Base-by-base conservation (phyloP, 2,797 vertebrate species). In the Acrocephalus scirpaceus region DNA sequence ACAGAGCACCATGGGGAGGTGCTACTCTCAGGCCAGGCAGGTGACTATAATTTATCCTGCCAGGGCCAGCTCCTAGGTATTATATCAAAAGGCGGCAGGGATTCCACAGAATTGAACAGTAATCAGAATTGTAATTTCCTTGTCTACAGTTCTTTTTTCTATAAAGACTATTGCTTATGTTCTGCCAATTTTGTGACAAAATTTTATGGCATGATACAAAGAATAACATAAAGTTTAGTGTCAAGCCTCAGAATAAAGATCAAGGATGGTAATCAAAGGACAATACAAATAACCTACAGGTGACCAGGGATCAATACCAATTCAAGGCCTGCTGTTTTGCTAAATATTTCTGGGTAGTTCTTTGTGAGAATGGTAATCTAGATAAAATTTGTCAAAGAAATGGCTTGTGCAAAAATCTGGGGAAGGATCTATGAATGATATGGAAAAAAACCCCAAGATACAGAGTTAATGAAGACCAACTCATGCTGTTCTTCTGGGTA, bases 371-470 rank as follows among this genome's bases (percentile, higher is more conserved):
- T 9, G 10, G 29, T 34, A 48, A 64, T n/a, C 5, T 42, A 47
- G 25, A 74, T 12, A 58, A 30, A 64, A 56, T 51, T 42, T 61
- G 2, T 22, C 21, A 42, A 29, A 56, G 9, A 71, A 32, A 3
- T 30, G 7, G 2, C 1, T 64, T 72, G 13, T 57, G n/a, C 21
- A 86, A 65, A 71, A 67, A 51, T 27, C 13, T 80, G 22, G 10
- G 32, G 10, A 9, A 56, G 10, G 2, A 71, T 57, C 20, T 77
- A 8, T 32, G 65, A 70, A 50, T 20, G 3, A 62, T 77, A 54
- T 4, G 1, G 21, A 17, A 5, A 60, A 70, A 75, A 44, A 1
- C 2, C 10, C 1, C 11, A 13, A 60, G 10, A 0, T 16, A 23
- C 4, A 7, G 16, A 51, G 17, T 3, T 54, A 13, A 38, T 67